Evolutionary conservation across 1,140 invertebrate species (phyloP).

Genomic region (Drosophila pseudoobscura): DNA sequence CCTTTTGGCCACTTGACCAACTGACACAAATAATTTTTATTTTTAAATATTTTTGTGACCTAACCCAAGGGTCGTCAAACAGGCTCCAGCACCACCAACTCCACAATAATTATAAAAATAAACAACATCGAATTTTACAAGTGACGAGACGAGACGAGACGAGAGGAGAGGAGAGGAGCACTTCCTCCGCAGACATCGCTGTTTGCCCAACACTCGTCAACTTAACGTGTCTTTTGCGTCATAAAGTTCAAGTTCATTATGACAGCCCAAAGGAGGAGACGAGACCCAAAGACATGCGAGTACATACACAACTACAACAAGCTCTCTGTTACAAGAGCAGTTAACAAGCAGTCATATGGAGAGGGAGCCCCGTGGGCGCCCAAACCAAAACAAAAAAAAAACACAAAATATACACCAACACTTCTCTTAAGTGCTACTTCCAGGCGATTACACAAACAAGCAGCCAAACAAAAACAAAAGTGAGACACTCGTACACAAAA

Average conservation of each 20-base stretch:
- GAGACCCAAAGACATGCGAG: slow-evolving; percentile 25
- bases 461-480: slow-evolving; percentile 29
- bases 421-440: slow-evolving; percentile 64
- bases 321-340: slow-evolving; percentile 32
- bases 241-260: slow-evolving; percentile 81
- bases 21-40: slow-evolving; percentile 15
- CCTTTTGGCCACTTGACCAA: slow-evolving; percentile 25
- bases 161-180: no score
- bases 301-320: slow-evolving; percentile 23
- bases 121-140: slow-evolving; percentile 18
- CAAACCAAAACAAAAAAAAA: slow-evolving; percentile 38
- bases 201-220: slow-evolving; percentile 56
- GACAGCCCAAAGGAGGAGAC: slow-evolving; percentile 28
- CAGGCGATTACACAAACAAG: slow-evolving; percentile 67
- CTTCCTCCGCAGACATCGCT: slow-evolving; percentile 2
- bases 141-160: neutral
- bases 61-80: slow-evolving; percentile 22
- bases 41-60: slow-evolving; percentile 20
- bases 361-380: slow-evolving; percentile 38
- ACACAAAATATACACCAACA: slow-evolving; percentile 16
- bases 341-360: slow-evolving; percentile 37
- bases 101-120: slow-evolving; percentile 42
- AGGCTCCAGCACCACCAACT: neutral
- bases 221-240: slow-evolving; percentile 75
- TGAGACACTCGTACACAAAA: slow-evolving; percentile 32